These are phyloP conservation scores for Drosophila meridiana DNA, from an alignment of 2,888 invertebrate species.

Conservation along the genomic window DNA sequence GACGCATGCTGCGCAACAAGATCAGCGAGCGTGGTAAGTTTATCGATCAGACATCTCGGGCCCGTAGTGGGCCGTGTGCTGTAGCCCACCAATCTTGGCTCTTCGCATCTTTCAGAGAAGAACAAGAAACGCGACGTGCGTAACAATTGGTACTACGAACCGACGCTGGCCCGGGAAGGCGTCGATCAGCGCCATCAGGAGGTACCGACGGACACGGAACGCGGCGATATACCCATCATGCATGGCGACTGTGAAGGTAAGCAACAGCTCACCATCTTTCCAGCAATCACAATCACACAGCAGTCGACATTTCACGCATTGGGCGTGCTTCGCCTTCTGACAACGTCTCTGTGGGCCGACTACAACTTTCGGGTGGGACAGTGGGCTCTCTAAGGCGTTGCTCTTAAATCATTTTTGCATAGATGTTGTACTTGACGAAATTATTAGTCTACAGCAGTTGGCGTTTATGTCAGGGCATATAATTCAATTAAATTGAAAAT, in stretches of 20 bases:
- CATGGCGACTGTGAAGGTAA: conserved; percentile 87
- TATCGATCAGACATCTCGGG: conserved; percentile 23
- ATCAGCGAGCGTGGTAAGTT: conserved; percentile 83
- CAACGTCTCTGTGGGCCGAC: conserved; percentile 45
- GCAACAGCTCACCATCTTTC: conserved; percentile 32
- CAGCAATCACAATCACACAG: conserved; percentile 36
- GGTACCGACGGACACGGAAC: conserved; percentile 84
- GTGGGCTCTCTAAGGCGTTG: conserved; percentile 46
- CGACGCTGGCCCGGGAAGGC: conserved; percentile 72
- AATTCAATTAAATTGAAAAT: conserved; percentile 66
- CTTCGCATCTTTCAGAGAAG: conserved; percentile 78
- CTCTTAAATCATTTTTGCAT: conserved; percentile 31
- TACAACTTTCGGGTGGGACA: conserved; percentile 15
- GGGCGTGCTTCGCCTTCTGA: conserved; percentile 46
- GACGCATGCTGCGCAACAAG: conserved; percentile 83
- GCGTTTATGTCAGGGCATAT: conserved; percentile 62
- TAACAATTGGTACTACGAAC: conserved; percentile 83
- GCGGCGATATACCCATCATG: conserved; percentile 89
- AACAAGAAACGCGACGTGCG: conserved; percentile 85
- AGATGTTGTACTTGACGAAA: conserved; percentile 52
- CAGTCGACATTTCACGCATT: conserved; percentile 45
- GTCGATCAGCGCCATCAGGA: conserved; percentile 82
- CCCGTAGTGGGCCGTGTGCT: conserved; percentile 37
- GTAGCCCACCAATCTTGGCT: conserved; percentile 41
- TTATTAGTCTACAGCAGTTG: conserved; percentile 62